Conservation (phyloP, 1,140 invertebrate genomes). For the Halyomorpha halys region DNA sequence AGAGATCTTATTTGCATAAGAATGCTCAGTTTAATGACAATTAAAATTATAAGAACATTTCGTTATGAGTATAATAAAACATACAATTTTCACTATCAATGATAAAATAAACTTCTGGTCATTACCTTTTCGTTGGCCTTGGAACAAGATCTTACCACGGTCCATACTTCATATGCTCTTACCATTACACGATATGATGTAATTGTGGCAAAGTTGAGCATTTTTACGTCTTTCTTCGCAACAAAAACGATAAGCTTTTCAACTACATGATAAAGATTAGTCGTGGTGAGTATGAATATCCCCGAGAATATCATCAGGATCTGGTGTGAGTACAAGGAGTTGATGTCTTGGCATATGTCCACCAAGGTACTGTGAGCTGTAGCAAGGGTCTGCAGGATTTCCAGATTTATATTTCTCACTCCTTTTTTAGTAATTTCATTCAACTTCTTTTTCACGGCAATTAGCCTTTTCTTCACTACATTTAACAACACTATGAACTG, state of each 20-base stretch:
- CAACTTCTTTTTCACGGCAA: background rate
- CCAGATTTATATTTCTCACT: background rate
- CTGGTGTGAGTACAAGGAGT: conserved; percentile 16
- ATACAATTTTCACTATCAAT: background rate
- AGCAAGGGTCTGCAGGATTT: background rate
- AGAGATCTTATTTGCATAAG: background rate
- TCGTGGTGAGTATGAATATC: conserved; percentile 21
- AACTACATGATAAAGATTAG: conserved; percentile 25
- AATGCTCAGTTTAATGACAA: background rate
- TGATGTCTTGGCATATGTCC: conserved; percentile 7
- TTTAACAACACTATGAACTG: conserved; percentile 23
- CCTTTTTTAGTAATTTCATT: background rate
- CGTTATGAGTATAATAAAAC: background rate
- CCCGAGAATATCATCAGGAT: conserved; percentile 22
- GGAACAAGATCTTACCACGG: conserved; percentile 7
- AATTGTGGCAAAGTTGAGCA: conserved; percentile 3
- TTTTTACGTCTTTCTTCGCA: background rate
- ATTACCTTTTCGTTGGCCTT: conserved; percentile 17
- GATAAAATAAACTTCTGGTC: background rate
- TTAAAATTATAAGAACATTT: background rate
- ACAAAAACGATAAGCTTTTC: conserved; percentile 16
- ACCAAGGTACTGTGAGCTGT: conserved; percentile 3
- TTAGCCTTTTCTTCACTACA: background rate
- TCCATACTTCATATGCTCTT: conserved; percentile 22
- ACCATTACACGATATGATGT: conserved; percentile 11